Evolutionary conservation across 2,888 invertebrate species (phyloP).

Genomic region (Orthosia gracilis): DNA sequence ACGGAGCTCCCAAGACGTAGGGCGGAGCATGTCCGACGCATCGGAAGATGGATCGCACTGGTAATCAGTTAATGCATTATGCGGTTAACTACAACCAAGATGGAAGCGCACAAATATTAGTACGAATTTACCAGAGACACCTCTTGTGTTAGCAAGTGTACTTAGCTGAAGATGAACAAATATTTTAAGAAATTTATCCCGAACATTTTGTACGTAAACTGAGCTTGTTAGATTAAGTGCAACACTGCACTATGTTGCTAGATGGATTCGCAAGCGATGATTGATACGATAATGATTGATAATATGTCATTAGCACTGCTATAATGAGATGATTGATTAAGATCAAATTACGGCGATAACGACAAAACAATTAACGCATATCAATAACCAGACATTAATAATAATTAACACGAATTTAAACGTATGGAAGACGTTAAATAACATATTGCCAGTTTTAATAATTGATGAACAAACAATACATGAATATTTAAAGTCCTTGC

Average conservation of each 20-base stretch:
- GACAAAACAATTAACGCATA: constrained; percentile 43
- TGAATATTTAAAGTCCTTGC: constrained; percentile 66
- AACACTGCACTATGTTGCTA: constrained; percentile 32
- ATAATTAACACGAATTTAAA: constrained; percentile 46
- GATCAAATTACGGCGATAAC: constrained; percentile 50
- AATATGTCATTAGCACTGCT: constrained; percentile 44
- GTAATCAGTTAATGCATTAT: constrained; percentile 90
- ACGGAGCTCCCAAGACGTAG: constrained; percentile 75
- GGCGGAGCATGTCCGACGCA: constrained; percentile 82
- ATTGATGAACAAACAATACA: constrained; percentile 62
- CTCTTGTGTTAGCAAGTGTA: constrained; percentile 64
- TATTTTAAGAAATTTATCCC: constrained; percentile 52
- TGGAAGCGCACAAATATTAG: constrained; percentile 82
- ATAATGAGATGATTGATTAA: constrained; percentile 59
- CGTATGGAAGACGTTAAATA: constrained; percentile 43
- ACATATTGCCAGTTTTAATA: constrained; percentile 51
- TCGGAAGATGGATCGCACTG: constrained; percentile 85
- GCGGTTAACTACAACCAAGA: constrained; percentile 83
- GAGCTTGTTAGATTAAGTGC: constrained; percentile 32
- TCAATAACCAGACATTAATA: constrained; percentile 31
- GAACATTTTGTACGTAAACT: constrained; percentile 27
- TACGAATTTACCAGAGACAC: constrained; percentile 77
- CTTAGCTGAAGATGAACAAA: constrained; percentile 52
- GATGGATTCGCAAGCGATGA: constrained; percentile 42
- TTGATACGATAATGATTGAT: constrained; percentile 51